A percentile compares a stretch with the other conserved stretches of the same genome.
Evolutionary conservation across 2,113 vertebrate genomes (phyloP).

Genomic region (Cricetomys ansorgei): DNA sequence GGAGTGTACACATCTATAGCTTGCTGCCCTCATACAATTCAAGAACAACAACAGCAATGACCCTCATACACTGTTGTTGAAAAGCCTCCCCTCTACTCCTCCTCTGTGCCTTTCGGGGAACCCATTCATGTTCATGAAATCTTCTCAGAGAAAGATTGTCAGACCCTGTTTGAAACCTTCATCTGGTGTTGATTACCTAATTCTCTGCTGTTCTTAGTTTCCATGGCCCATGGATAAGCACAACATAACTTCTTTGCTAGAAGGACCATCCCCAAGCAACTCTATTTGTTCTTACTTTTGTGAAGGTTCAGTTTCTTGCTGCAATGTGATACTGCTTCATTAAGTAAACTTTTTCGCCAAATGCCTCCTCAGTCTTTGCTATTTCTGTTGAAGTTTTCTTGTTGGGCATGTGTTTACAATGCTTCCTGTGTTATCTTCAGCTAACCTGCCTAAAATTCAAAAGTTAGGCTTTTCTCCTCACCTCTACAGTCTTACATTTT

Average conservation of each 20-base stretch:
- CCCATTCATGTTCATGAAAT: neutral
- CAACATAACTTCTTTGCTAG: neutral
- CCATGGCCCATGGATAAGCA: neutral
- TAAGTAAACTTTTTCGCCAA: neutral
- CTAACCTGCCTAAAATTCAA: neutral
- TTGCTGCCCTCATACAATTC: neutral
- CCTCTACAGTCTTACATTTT: neutral
- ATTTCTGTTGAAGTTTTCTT: conserved; percentile 9
- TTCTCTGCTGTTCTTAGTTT: neutral
- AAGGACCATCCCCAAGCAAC: neutral
- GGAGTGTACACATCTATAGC: neutral
- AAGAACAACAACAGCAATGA: neutral
- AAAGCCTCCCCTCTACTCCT: neutral
- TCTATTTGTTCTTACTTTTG: neutral
- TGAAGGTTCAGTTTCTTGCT: neutral
- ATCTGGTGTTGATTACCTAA: neutral
- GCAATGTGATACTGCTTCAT: neutral
- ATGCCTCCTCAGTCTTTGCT: neutral
- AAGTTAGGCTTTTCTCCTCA: neutral
- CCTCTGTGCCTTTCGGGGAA: neutral
- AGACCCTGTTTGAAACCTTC: neutral
- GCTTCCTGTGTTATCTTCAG: neutral
- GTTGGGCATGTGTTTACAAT: neutral
- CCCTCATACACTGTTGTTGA: neutral
- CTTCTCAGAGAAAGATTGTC: neutral